phyloP scores from a whole-genome alignment of 1,140 invertebrate genomes.

The Caligus rogercresseyi region DNA sequence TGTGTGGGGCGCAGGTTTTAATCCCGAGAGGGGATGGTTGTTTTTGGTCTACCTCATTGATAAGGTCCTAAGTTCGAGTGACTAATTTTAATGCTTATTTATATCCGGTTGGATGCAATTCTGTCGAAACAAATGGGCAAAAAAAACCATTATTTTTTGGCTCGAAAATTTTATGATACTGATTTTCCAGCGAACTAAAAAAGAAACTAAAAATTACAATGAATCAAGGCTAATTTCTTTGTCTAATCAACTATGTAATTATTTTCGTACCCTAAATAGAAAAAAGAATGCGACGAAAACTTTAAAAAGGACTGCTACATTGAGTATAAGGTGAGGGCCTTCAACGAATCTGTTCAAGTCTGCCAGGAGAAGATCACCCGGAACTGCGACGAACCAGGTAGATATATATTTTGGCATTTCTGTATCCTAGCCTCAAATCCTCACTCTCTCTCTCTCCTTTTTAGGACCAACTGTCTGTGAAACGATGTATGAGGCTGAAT shows the following conservation, averaged over 20 bases:
- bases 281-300: constrained; percentile 15
- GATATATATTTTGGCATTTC: background rate
- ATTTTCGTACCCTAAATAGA: background rate
- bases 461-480: constrained; percentile 11
- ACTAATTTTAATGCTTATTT: too few relatives aligned
- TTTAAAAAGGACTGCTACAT: constrained; percentile 15
- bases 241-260: background rate
- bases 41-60: too few relatives aligned
- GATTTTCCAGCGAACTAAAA: too few relatives aligned
- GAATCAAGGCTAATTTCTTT: background rate
- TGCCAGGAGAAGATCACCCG: constrained; percentile 5
- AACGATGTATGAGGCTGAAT: constrained; percentile 11
- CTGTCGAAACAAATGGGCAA: too few relatives aligned
- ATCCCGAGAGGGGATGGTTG: too few relatives aligned
- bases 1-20: too few relatives aligned
- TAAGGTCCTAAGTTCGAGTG: too few relatives aligned
- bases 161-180: too few relatives aligned
- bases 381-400: constrained; percentile 11
- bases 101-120: too few relatives aligned
- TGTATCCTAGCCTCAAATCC: background rate
- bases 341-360: constrained; percentile 10
- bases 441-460: background rate
- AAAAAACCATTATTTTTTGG: too few relatives aligned
- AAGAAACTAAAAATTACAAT: too few relatives aligned
- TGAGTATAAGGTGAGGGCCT: constrained; percentile 7